phyloP scores from a whole-genome alignment of 2,888 invertebrate genomes.

The Priocnemis perturbator region DNA sequence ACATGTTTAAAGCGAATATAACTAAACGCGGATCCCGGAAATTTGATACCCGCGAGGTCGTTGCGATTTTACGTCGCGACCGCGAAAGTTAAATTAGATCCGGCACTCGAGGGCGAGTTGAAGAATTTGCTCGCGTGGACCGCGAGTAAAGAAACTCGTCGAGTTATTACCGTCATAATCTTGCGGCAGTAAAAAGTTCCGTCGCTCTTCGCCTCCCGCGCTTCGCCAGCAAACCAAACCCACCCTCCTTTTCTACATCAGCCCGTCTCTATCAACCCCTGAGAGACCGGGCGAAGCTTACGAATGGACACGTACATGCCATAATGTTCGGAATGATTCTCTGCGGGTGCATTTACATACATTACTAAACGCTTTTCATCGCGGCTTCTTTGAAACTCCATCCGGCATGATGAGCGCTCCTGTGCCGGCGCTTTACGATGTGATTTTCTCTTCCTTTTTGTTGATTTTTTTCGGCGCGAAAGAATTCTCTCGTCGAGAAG shows the following conservation, averaged over 20 bases:
- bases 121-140: constrained; percentile 42
- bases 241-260: background rate
- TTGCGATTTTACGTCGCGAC: constrained; percentile 4
- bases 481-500: too few relatives aligned
- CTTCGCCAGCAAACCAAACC: background rate
- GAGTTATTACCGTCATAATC: constrained; percentile 54
- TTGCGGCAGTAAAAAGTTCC: constrained; percentile 37
- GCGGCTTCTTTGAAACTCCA: constrained; percentile 25
- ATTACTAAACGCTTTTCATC: constrained; percentile 47
- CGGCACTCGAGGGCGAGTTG: constrained; percentile 31
- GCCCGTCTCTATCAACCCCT: background rate
- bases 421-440: too few relatives aligned
- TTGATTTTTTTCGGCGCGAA: too few relatives aligned
- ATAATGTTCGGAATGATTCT: constrained; percentile 46
- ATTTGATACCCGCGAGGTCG: too few relatives aligned
- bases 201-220: background rate
- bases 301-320: constrained; percentile 50
- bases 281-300: constrained; percentile 21
- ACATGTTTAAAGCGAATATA: too few relatives aligned
- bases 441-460: too few relatives aligned
- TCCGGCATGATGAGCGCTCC: too few relatives aligned
- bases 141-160: constrained; percentile 40
- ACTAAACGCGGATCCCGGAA: constrained; percentile 8
- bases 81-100: constrained; percentile 59
- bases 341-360: constrained; percentile 52